Base-by-base conservation (phyloP, 2,888 invertebrate genomes). In the Zygaena filipendulae region DNA sequence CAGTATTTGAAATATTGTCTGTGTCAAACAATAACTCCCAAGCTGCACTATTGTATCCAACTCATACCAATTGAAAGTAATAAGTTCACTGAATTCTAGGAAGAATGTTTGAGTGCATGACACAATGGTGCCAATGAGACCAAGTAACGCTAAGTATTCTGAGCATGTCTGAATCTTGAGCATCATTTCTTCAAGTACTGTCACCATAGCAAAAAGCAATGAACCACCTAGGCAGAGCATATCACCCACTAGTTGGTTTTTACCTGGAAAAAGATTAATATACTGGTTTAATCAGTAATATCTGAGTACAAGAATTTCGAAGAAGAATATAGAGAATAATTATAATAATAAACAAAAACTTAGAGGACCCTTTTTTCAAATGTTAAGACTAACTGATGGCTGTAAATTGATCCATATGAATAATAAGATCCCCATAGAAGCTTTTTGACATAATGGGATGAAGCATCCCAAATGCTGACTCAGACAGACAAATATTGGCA, bases 141-240 rank as follows among this genome's bases (percentile, higher is more conserved):
- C 93, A 10, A 93, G 82, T 66, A 91, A 82, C 13, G 91, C 92
- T 7, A 94, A 80, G 56, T 91, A 94, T 59, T 93, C 92, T 22
- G 90, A 83, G 39, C 87, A 85, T 35, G 88, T 86, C 42, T 87
- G 86, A 7, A 84, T 86, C 56, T 88, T 87, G n/a, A 94, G 87
- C 39, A 90, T 85, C 63, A 89, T 85, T 62, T 94, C 94, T 77
- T 93, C 89, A 1, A 87, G 66, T 0, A 93, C 90, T 43, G 92
- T 92, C 11, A 90, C 88, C 23, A 90, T 77, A 2, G 91, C 92
- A 52, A 90, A 92, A 3, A 92, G 71, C 1, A 90, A 81, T 0
- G 92, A 91, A 3, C 91, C 92, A 5, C 84, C 85, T 5, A 92
- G 75, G 50, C 91, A 90, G 11, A 93, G 70, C 84, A 92, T 85